phyloP scores from a whole-genome alignment of 2,113 vertebrate genomes.

The Sitta europaea region DNA sequence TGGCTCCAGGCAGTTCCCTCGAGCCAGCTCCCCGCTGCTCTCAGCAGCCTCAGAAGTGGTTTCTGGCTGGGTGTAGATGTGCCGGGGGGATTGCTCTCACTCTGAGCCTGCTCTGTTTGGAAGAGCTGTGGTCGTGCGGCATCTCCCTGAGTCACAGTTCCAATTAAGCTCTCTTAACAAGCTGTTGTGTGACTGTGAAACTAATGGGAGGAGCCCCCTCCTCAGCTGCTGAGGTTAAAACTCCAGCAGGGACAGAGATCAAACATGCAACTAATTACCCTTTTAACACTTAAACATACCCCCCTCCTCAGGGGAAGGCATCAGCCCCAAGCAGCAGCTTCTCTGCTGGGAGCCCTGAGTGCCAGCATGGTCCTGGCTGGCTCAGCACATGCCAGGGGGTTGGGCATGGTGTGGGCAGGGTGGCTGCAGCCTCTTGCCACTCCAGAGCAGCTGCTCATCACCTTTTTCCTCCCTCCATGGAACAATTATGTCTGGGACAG shows the following conservation, averaged over 20 bases:
- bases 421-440: neutral
- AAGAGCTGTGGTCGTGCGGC: conserved; percentile 62
- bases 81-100: conserved; percentile 30
- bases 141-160: conserved; percentile 57
- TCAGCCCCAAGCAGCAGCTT: conserved; percentile 11
- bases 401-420: neutral
- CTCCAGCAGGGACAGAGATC: conserved; percentile 52
- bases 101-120: neutral
- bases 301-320: conserved; percentile 20
- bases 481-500: neutral
- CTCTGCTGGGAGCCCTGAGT: neutral
- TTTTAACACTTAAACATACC: conserved; percentile 59
- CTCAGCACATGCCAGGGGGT: accelerated
- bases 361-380: neutral
- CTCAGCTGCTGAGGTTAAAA: conserved; percentile 55
- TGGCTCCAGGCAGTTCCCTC: conserved; percentile 29
- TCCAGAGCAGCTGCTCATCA: neutral
- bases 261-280: conserved; percentile 59
- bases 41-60: conserved; percentile 57
- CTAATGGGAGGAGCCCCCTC: conserved; percentile 50
- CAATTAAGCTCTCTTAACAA: conserved; percentile 58
- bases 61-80: conserved; percentile 51
- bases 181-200: conserved; percentile 50
- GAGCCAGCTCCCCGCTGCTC: conserved; percentile 28
- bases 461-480: accelerated